Evolutionary conservation across 2,888 invertebrate species (phyloP), one percentile per base, ranked within the genome.

Genomic region (Acrobasis consociella): DNA sequence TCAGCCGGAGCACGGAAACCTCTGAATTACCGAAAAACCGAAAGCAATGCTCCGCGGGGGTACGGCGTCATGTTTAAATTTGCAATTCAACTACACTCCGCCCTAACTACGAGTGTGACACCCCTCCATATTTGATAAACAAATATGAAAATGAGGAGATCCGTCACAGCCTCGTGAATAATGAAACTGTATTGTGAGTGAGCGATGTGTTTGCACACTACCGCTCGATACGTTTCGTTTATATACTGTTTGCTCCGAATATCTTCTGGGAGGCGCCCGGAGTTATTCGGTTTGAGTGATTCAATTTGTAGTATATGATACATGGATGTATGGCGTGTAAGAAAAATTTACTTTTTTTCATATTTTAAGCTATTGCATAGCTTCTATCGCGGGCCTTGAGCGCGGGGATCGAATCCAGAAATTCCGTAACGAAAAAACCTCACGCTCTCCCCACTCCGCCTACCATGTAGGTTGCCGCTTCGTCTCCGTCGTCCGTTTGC

Each of bases 41-140:
- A 58, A 61, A 22, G 52, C 39, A 52, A 53, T 52, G 39, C 38
- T 31, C 60, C 52, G 42, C 53, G 53, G 60, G 56, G 63, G 64
- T 52, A 62, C 68, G 67, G 65, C 60, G 77, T 76, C 83, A 84
- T 82, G 84, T 84, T 81, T 85, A 85, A 84, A 86, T 86, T 86
- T 85, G 85, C 85, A 82, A 85, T 85, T 85, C 83, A 75, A 81
- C 73, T 68, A 71, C 73, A 69, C 67, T 73, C 67, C 72, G 65
- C 64, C 72, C 73, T 80, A 77, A 80, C 78, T 76, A 73, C 69
- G 72, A 68, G 69, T 71, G 72, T 68, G 72, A 69, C 73, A 69
- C 67, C 72, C 72, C 66, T 69, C 69, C 69, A 72, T 74, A 75
- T 77, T 76, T 78, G 76, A 77, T 78, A 78, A 73, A 77, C 75